phyloP scores from a whole-genome alignment of 2,113 vertebrate species.

The Diglossa brunneiventris region DNA sequence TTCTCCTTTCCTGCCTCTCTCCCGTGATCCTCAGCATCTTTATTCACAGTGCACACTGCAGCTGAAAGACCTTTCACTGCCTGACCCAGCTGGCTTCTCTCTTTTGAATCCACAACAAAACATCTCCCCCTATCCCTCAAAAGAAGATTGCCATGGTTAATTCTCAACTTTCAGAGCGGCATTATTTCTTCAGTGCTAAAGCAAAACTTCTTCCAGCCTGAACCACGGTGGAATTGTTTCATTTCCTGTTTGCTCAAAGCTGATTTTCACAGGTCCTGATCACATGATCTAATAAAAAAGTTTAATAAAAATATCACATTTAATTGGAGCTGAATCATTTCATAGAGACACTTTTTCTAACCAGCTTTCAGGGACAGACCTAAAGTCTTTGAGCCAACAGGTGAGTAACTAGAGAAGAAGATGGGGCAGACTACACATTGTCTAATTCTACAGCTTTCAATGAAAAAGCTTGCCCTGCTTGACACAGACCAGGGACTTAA shows the following conservation, averaged over 20 bases:
- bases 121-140: neutral
- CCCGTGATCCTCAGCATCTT: neutral
- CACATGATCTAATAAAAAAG: neutral
- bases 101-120: constrained; percentile 1
- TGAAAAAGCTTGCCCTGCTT: neutral
- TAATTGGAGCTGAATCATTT: neutral
- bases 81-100: neutral
- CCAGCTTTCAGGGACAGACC: neutral
- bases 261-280: neutral
- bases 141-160: neutral
- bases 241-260: neutral
- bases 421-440: neutral
- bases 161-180: neutral
- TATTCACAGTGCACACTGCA: neutral
- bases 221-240: neutral
- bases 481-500: neutral
- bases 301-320: neutral
- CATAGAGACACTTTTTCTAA: neutral
- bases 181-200: neutral
- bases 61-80: neutral
- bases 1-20: neutral
- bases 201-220: neutral
- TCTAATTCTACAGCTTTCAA: neutral
- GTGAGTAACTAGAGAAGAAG: neutral
- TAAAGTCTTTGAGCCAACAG: neutral